A percentile compares a stretch with the other conserved stretches of the same genome.
Evolutionary conservation across 2,888 invertebrate genomes (phyloP).

Genomic region (Blomia tropicalis): DNA sequence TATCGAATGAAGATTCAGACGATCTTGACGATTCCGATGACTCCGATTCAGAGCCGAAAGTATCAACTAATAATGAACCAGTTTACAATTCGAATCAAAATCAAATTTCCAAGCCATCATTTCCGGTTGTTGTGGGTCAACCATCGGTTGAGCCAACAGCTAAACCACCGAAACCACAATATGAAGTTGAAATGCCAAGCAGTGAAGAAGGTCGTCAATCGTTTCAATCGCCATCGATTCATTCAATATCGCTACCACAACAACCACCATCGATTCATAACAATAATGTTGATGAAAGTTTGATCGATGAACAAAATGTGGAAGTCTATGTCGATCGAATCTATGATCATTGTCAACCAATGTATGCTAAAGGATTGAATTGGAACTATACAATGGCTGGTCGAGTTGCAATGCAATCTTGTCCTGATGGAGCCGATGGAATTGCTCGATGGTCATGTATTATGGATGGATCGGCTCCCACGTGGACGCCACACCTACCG

Average conservation of each 20-base stretch:
- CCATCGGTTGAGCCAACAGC: neutral
- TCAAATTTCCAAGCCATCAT: neutral
- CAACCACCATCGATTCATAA: neutral
- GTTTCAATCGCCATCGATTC: too few species aligned
- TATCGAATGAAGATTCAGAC: neutral
- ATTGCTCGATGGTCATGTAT: constrained; percentile 32
- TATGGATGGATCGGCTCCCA: constrained; percentile 11
- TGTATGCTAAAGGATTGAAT: constrained; percentile 54
- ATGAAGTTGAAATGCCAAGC: neutral
- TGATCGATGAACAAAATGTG: neutral
- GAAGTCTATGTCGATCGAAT: too few species aligned
- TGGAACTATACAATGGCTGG: constrained; percentile 75
- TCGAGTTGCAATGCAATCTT: constrained; percentile 59
- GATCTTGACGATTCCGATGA: neutral
- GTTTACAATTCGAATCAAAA: neutral
- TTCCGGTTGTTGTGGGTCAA: neutral
- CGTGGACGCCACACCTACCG: constrained; percentile 19
- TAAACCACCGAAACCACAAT: constrained; percentile 3
- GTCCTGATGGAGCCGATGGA: constrained; percentile 66
- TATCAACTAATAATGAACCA: neutral
- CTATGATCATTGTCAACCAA: constrained; percentile 47
- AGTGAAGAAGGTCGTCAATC: too few species aligned
- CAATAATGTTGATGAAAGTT: neutral
- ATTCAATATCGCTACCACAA: neutral
- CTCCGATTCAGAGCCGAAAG: neutral